A percentile compares a stretch with the other conserved stretches of the same genome.
Evolutionary conservation across 1,140 invertebrate genomes (phyloP).

Genomic region (Dendrolimus punctatus): DNA sequence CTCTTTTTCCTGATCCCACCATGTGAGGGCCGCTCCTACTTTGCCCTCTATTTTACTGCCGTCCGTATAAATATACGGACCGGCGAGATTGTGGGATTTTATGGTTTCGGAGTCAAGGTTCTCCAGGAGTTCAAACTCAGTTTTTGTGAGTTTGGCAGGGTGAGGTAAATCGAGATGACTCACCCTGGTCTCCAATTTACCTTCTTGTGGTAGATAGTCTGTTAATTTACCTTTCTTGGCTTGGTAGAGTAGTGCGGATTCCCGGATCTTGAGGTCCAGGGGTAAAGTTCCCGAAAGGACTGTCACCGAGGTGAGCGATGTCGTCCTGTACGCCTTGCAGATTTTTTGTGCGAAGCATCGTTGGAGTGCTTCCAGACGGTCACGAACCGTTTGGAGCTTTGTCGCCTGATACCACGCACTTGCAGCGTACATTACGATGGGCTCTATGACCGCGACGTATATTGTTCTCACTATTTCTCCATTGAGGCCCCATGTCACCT

Average conservation of each 20-base stretch:
- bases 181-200: too few relatives aligned
- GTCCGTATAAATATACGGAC: constrained; percentile 5
- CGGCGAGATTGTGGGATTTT: too few relatives aligned
- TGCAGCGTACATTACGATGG: constrained; percentile 3
- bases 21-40: constrained; percentile 8
- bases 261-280: background rate
- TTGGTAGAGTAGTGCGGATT: background rate
- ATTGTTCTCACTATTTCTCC: constrained; percentile 19
- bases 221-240: background rate
- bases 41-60: constrained; percentile 9
- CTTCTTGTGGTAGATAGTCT: too few relatives aligned
- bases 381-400: constrained; percentile 1
- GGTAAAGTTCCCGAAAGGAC: background rate
- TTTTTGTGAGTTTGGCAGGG: too few relatives aligned
- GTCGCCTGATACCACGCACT: constrained; percentile 13
- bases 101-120: too few relatives aligned
- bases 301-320: constrained; percentile 1
- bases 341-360: background rate
- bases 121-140: too few relatives aligned
- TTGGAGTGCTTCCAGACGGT: constrained; percentile 7
- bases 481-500: constrained; percentile 16
- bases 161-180: too few relatives aligned
- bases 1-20: constrained; percentile 2
- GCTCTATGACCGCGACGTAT: constrained; percentile 16
- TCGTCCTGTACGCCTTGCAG: constrained; percentile 3